Evolutionary conservation across 2,113 vertebrate genomes (phyloP), one percentile per base, ranked within the genome.

Genomic region (Oncorhynchus kisutch): DNA sequence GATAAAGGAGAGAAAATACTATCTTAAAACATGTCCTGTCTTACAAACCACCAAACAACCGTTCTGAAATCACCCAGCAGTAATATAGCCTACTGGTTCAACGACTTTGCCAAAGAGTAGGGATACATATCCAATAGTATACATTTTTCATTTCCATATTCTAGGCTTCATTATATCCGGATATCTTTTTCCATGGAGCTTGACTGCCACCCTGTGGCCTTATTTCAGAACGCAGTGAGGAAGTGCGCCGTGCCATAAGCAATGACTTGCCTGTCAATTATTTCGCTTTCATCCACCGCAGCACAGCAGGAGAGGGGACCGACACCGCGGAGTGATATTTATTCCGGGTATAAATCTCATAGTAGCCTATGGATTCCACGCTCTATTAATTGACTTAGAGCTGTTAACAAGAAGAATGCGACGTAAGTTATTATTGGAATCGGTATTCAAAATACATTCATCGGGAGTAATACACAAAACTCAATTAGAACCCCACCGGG

Each of bases 401-500:
- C 81, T 85, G 72, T 83, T 87, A 86, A 92, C 80, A 85, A 77
- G 75, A 72, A 87, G 83, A 87, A 86, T 85, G 84, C 82, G 78
- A 86, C 82, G 85, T 91, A 91, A 91, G 88, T 87, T 89, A 90
- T 92, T 91, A 91, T 89, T 85, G 81, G 79, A 88, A 88, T 91
- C 80, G 84, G 89, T 87, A 88, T 91, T 92, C 82, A 87, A 90
- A 91, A 92, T 89, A 89, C 83, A 83, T 86, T 84, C 78, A 77
- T 81, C 73, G 75, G 86, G 74, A 87, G 78, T 80, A 74, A 73
- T 71, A 79, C 87, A 88, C 83, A 86, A 89, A 80, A 92, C 91
- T 87, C 90, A 94, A 94, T 94, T 94, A 92, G 90, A 91, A 87
- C 84, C 91, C 90, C 84, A 86, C 81, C 82, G 84, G 89, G 91